phyloP scores from a whole-genome alignment of 1,140 invertebrate species.

The Drosophila grimshawi region DNA sequence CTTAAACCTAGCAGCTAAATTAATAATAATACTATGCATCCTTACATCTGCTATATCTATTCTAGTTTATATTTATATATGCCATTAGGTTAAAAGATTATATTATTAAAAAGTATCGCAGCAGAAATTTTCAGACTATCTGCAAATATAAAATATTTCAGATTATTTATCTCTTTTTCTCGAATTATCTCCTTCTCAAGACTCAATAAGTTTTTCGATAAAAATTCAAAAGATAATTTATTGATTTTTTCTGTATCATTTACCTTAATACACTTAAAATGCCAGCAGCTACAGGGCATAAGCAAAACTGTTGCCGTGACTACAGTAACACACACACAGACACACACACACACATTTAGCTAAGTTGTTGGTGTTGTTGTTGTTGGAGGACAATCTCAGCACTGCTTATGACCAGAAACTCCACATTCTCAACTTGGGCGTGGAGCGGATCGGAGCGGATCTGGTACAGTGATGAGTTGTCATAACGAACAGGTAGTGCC shows the following conservation, averaged over 20 bases:
- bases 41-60: too few relatives aligned
- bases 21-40: too few relatives aligned
- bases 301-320: neutral
- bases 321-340: neutral
- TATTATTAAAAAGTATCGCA: too few relatives aligned
- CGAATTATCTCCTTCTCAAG: neutral
- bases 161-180: too few relatives aligned
- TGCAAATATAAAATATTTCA: too few relatives aligned
- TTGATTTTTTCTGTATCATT: neutral
- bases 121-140: too few relatives aligned
- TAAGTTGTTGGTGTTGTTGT: slow-evolving; percentile 21
- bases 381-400: slow-evolving; percentile 57
- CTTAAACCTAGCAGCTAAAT: too few relatives aligned
- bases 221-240: neutral
- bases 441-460: neutral
- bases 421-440: neutral
- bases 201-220: neutral
- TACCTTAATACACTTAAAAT: neutral
- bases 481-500: slow-evolving; percentile 4
- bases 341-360: neutral
- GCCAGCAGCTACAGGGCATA: neutral
- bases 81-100: neutral
- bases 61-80: too few relatives aligned
- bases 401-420: slow-evolving; percentile 31
- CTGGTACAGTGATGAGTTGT: neutral